phyloP scores from a whole-genome alignment of 2,888 invertebrate genomes.

The Phorcus lineatus region DNA sequence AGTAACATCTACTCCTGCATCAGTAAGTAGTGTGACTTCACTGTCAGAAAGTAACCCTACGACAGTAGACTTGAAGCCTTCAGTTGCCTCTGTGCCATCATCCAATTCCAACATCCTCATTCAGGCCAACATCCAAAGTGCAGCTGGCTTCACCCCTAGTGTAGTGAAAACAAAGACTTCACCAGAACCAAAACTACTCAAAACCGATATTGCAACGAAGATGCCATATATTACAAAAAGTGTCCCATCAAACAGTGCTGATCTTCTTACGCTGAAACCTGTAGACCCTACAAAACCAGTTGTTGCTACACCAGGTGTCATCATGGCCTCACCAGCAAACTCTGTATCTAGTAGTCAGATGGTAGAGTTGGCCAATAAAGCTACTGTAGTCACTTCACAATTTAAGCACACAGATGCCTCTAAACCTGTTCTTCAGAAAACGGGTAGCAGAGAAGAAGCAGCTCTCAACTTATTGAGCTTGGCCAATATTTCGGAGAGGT shows the following conservation, averaged over 20 bases:
- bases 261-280: neutral
- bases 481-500: slow-evolving; percentile 47
- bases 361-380: neutral
- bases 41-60: neutral
- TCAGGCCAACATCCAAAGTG: neutral
- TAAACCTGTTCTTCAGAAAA: neutral
- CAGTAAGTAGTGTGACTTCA: neutral
- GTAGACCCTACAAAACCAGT: neutral
- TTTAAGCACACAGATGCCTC: neutral
- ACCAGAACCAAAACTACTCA: neutral
- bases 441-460: slow-evolving; percentile 50
- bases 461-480: slow-evolving; percentile 56
- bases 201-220: neutral
- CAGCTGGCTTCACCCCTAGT: neutral
- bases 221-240: neutral
- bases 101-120: neutral
- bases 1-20: neutral
- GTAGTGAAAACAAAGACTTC: neutral
- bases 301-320: too few relatives aligned
- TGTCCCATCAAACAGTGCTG: neutral
- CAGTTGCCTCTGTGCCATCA: too few relatives aligned
- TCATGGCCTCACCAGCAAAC: neutral
- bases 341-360: neutral
- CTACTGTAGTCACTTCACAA: neutral
- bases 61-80: neutral